Base-by-base conservation (phyloP, 2,797 vertebrate genomes). In the Distichodus sexfasciatus region DNA sequence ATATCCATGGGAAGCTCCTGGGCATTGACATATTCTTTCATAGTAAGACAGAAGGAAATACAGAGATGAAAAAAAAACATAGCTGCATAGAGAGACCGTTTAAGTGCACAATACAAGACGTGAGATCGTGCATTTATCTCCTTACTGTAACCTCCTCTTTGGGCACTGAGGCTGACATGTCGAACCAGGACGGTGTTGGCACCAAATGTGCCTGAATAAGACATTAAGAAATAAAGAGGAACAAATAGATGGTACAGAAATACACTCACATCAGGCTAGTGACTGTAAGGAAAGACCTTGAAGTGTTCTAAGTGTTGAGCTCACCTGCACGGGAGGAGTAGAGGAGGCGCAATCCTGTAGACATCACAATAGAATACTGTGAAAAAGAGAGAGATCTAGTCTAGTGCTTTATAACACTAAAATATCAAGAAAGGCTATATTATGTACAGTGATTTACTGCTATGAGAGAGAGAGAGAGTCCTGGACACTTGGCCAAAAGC, bases 11-110 rank as follows among this genome's bases (percentile, higher is more conserved):
- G 10, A 0, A 82, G 1, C 15, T 94, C 93, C 75, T 64, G 85
- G 10, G 90, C 1, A 3, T 95, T 96, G 62, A 95, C 93, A 57
- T 92, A 92, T 81, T 94, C 93, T 94, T 31, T 24, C 11, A 57
- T 3, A 46, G 29, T 24, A 14, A 66, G 8, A 44, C 3, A 53
- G 7, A 47, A 14, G 63, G 12, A 66, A 6, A 7, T 1, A 57
- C 2, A 35, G 9, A 6, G 1, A 38, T 12, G 6, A 36, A 9
- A 43, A 0, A 24, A 8, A n/a, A 2, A 36, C 9, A 7, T 7
- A 3, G 21, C 3, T n/a, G 1, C 5, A 14, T 10, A 19, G 43
- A 44, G 2, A 40, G 33, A 11, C 0, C 6, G 12, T 17, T 19
- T 33, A 35, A 12, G n/a, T n/a, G n/a, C n/a, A n/a, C n/a, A n/a